Conservation (phyloP, 2,113 vertebrate species). For the Lucifuga dentata region DNA sequence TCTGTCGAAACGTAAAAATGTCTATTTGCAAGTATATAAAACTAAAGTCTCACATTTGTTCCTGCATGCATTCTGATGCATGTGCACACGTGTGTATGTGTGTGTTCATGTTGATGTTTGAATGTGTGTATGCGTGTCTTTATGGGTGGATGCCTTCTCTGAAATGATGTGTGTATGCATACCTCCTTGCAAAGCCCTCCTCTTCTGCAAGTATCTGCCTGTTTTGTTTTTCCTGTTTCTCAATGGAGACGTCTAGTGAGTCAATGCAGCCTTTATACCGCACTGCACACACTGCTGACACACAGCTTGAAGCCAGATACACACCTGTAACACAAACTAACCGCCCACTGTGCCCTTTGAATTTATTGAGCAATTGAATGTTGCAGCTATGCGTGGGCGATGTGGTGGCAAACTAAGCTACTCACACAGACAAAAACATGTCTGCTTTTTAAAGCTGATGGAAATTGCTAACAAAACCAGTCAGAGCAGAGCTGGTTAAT, state of each 20-base stretch:
- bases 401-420: not conserved
- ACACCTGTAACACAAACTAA: slow-evolving; percentile 42
- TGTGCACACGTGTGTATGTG: not conserved
- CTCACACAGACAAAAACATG: slow-evolving; percentile 46
- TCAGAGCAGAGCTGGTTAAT: slow-evolving; percentile 7
- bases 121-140: slow-evolving; percentile 21
- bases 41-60: too few species aligned
- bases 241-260: slow-evolving; percentile 7
- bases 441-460: slow-evolving; percentile 19
- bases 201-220: slow-evolving; percentile 46
- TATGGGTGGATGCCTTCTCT: slow-evolving; percentile 20
- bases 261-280: slow-evolving; percentile 45
- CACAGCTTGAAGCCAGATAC: slow-evolving; percentile 31
- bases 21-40: not conserved
- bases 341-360: slow-evolving; percentile 25
- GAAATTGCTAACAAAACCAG: not conserved
- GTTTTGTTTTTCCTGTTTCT: slow-evolving; percentile 57
- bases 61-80: not conserved
- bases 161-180: slow-evolving; percentile 35
- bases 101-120: not conserved
- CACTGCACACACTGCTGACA: not conserved
- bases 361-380: slow-evolving; percentile 37
- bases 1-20: not conserved
- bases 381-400: slow-evolving; percentile 24
- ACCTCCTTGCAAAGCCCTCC: slow-evolving; percentile 18